These are phyloP conservation scores for Frankliniella fusca DNA, from an alignment of 2,888 invertebrate genomes.

Conservation along the genomic window DNA sequence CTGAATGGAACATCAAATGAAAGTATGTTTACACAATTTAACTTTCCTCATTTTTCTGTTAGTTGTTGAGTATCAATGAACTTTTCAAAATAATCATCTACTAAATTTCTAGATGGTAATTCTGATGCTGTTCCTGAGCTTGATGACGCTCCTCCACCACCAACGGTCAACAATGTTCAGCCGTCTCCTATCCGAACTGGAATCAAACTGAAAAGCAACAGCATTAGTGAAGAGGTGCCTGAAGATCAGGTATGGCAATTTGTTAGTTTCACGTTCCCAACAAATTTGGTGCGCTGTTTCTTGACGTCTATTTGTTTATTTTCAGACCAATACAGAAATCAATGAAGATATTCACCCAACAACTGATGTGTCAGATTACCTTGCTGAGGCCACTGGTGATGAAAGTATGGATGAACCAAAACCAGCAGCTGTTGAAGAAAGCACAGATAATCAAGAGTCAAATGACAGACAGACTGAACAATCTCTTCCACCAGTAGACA, in stretches of 20 bases:
- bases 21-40: background rate
- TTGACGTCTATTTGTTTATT: background rate
- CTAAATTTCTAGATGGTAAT: background rate
- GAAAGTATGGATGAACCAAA: slow-evolving; percentile 38
- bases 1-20: slow-evolving; percentile 3
- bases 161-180: slow-evolving; percentile 12
- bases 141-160: slow-evolving; percentile 43
- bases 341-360: background rate
- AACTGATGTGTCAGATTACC: background rate
- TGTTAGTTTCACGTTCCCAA: background rate
- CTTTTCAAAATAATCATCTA: background rate
- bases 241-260: background rate
- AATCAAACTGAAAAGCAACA: background rate
- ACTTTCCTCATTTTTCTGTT: background rate
- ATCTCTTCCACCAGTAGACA: background rate
- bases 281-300: background rate
- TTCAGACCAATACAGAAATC: background rate
- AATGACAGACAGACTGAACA: background rate
- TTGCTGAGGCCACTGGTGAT: background rate
- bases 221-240: background rate
- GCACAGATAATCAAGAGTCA: too few relatives aligned
- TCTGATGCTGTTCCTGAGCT: slow-evolving; percentile 42
- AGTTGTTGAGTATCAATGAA: background rate
- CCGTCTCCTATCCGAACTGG: background rate
- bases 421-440: slow-evolving; percentile 48